These are phyloP conservation scores for Rhimphoctona megacephalus DNA, from an alignment of 2,888 invertebrate genomes.

Conservation along the genomic window DNA sequence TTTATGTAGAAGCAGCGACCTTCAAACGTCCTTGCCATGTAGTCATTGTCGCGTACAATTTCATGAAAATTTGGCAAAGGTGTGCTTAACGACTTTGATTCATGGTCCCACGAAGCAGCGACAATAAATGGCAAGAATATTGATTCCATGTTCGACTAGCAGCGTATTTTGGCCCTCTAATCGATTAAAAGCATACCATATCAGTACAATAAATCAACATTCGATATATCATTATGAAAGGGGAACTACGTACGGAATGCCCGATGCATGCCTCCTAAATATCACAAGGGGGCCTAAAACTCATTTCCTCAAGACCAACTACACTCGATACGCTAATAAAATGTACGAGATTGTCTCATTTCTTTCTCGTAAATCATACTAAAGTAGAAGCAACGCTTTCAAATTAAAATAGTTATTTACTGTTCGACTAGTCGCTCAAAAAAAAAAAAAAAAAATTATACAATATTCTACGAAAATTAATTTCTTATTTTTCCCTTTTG, in stretches of 20 bases:
- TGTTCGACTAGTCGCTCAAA: background rate
- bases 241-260: conserved; percentile 39
- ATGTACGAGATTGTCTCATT: background rate
- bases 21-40: conserved; percentile 20
- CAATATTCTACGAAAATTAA: background rate
- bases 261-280: conserved; percentile 40
- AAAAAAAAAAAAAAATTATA: background rate
- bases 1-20: conserved; percentile 24
- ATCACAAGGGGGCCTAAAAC: conserved; percentile 32
- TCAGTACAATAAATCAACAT: conserved; percentile 52
- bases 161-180: conserved; percentile 25
- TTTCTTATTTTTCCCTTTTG: background rate
- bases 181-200: conserved; percentile 43
- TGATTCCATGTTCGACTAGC: conserved; percentile 23
- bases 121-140: conserved; percentile 49
- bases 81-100: conserved; percentile 61
- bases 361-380: background rate
- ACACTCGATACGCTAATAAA: background rate
- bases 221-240: conserved; percentile 58
- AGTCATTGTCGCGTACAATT: conserved; percentile 39
- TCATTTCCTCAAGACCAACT: conserved; percentile 21
- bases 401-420: background rate
- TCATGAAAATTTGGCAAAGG: conserved; percentile 50
- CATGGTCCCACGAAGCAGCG: conserved; percentile 23
- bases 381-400: background rate